phyloP scores from a whole-genome alignment of 2,797 vertebrate species.

The Simalia tracyae region DNA sequence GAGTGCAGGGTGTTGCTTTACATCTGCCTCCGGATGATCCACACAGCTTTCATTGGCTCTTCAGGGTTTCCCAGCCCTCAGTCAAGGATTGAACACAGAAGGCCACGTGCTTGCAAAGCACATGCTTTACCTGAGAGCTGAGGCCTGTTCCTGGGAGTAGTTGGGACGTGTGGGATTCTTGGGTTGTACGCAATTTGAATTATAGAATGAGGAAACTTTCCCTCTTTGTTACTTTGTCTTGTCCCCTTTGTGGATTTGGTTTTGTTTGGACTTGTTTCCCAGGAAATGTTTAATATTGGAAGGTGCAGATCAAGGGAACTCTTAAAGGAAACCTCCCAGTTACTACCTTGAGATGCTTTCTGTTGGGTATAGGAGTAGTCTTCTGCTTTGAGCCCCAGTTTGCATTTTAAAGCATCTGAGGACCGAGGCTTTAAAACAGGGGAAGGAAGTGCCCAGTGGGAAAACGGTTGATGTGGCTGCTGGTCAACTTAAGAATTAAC shows the following conservation, averaged over 20 bases:
- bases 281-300: neutral
- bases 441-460: neutral
- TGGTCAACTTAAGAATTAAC: neutral
- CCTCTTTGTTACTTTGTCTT: neutral
- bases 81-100: neutral
- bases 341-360: neutral
- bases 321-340: neutral
- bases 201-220: neutral
- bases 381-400: neutral
- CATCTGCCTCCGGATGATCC: neutral
- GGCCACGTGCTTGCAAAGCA: neutral
- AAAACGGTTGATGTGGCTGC: neutral
- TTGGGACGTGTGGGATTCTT: neutral
- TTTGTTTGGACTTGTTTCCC: neutral
- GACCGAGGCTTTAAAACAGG: neutral
- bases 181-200: neutral
- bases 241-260: neutral
- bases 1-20: neutral
- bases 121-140: neutral
- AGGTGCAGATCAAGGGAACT: neutral
- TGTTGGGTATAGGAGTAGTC: neutral
- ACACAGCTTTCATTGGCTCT: neutral
- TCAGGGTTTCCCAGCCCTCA: too few relatives aligned
- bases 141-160: neutral
- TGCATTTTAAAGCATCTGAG: neutral